Conservation (phyloP, 1,140 invertebrate species). For the Euura saliciscinereae region DNA sequence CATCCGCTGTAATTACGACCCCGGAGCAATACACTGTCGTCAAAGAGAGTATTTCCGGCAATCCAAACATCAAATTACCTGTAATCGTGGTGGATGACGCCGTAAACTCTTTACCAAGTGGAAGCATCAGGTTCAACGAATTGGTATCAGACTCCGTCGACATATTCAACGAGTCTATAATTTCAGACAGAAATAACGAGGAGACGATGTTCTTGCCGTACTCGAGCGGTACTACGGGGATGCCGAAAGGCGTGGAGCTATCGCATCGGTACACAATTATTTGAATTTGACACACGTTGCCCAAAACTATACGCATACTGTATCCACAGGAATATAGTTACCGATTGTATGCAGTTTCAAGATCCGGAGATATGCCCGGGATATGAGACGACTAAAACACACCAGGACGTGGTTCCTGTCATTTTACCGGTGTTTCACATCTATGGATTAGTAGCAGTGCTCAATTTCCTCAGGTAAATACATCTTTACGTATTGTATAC, state of each 20-base stretch:
- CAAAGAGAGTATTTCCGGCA: constrained; percentile 49
- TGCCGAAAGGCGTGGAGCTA: constrained; percentile 87
- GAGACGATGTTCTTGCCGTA: constrained; percentile 67
- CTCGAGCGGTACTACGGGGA: constrained; percentile 87
- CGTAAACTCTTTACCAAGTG: constrained; percentile 54
- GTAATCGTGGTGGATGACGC: constrained; percentile 59
- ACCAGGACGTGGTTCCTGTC: constrained; percentile 64
- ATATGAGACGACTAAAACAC: constrained; percentile 44
- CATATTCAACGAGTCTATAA: constrained; percentile 45
- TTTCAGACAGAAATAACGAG: constrained; percentile 45
- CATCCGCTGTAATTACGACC: constrained; percentile 69
- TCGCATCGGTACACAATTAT: constrained; percentile 72
- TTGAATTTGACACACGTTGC: no score
- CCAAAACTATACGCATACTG: no score
- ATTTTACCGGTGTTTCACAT: constrained; percentile 86
- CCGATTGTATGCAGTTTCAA: constrained; percentile 55
- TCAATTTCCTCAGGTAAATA: constrained; percentile 61
- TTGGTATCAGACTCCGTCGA: constrained; percentile 25
- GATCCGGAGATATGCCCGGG: constrained; percentile 7
- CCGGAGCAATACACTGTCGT: constrained; percentile 57
- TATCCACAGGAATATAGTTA: constrained; percentile 62
- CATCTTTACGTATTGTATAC: no score
- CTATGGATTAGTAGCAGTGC: constrained; percentile 69
- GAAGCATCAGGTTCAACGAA: constrained; percentile 61
- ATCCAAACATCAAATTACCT: constrained; percentile 58